A percentile compares a stretch with the other conserved stretches of the same genome.
Conservation (phyloP, 2,797 vertebrate genomes). For the Oreonectes daqikongensis region DNA sequence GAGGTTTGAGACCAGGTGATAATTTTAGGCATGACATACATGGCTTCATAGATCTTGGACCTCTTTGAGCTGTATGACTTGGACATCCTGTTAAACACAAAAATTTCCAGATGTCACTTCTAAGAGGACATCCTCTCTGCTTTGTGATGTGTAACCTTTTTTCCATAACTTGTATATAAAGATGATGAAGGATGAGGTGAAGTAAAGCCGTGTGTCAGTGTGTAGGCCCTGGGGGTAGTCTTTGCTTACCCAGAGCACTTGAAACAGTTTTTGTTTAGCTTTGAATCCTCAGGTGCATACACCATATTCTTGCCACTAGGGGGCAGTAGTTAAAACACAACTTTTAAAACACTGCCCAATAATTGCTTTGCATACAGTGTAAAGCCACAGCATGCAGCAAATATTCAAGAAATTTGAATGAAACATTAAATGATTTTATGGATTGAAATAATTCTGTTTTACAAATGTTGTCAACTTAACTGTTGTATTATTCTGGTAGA, state of each 20-base stretch:
- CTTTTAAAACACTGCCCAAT: not conserved
- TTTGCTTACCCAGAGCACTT: not conserved
- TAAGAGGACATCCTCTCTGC: slow-evolving; percentile 84
- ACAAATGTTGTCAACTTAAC: not conserved
- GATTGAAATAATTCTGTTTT: not conserved
- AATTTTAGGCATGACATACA: too few species aligned
- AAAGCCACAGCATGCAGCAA: not conserved
- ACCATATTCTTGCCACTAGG: not conserved
- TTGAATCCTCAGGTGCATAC: not conserved
- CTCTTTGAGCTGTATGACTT: slow-evolving; percentile 32
- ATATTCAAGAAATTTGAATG: not conserved
- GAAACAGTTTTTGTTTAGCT: not conserved
- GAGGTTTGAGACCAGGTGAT: not conserved
- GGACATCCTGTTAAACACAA: slow-evolving; percentile 83
- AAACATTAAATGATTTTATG: not conserved
- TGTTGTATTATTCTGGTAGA: not conserved
- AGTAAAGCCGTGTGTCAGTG: not conserved
- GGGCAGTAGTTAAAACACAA: not conserved
- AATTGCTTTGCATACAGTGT: not conserved
- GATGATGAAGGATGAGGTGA: not conserved
- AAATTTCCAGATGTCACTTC: slow-evolving; percentile 79
- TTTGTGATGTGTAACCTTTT: slow-evolving; percentile 50
- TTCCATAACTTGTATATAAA: not conserved
- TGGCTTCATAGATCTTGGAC: too few species aligned
- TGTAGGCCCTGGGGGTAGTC: not conserved